phyloP scores from a whole-genome alignment of 2,797 vertebrate species.

The Myoxocephalus aenaeus region DNA sequence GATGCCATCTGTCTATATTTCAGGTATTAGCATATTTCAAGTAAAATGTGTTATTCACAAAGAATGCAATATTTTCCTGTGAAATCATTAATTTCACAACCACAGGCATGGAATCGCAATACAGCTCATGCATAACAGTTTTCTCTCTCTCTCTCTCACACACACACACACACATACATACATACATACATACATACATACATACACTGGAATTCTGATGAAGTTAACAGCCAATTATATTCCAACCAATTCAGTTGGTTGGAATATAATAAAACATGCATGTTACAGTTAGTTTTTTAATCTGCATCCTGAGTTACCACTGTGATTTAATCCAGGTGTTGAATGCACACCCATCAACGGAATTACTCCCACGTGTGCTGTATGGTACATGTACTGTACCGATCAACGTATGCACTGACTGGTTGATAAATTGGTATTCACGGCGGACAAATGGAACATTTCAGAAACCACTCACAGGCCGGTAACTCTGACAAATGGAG shows the following conservation, averaged over 20 bases:
- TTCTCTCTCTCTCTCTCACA: background rate
- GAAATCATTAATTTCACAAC: conserved; percentile 69
- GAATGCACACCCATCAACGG: conserved; percentile 57
- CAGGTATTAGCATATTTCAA: conserved; percentile 71
- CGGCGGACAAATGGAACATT: conserved; percentile 82
- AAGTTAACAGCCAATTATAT: conserved; percentile 45
- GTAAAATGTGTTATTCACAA: conserved; percentile 71
- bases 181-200: conserved; percentile 4
- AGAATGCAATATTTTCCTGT: conserved; percentile 63
- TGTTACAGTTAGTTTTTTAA: conserved; percentile 59
- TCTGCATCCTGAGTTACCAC: conserved; percentile 45
- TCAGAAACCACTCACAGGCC: conserved; percentile 74
- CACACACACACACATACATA: background rate
- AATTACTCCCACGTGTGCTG: conserved; percentile 63
- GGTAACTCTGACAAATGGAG: conserved; percentile 82
- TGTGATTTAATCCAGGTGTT: conserved; percentile 66
- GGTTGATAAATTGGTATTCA: conserved; percentile 83
- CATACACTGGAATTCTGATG: conserved; percentile 15
- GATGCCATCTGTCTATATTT: conserved; percentile 75
- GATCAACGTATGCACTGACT: conserved; percentile 79
- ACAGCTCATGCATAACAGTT: conserved; percentile 50
- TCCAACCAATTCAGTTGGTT: conserved; percentile 50
- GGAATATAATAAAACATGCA: conserved; percentile 54
- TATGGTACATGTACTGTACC: conserved; percentile 29
- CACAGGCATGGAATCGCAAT: conserved; percentile 53